Base-by-base conservation (phyloP, 2,888 invertebrate species). In the Colletes collaris region DNA sequence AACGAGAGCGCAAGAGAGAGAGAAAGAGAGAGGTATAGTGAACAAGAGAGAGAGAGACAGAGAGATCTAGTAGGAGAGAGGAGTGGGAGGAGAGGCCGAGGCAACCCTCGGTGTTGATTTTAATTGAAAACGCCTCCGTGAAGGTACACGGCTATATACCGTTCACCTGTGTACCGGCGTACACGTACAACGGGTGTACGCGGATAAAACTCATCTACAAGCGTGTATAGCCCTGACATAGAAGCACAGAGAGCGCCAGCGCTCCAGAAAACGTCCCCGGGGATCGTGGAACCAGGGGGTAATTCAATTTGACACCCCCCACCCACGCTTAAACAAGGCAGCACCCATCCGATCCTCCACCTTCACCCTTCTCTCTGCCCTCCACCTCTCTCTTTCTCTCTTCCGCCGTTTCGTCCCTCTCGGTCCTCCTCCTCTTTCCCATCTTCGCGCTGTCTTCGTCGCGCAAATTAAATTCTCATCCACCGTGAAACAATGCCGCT, bases 271-370 rank as follows among this genome's bases (percentile, higher is more conserved):
- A 87, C 87, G 90, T 91, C 91, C 90, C 91, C 84, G 86, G 89
- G 89, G 87, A 90, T 86, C 77, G 86, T 82, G 88, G 87, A 88
- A 86, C 90, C 86, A 83, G 90, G 89, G 89, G 91, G 90, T 92
- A 92, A 93, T 93, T 93, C 92, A 93, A 93, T 93, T 93, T 93
- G 92, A 93, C 92, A 92, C 92, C 91, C 66, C 91, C 91, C 90
- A 89, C 91, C 91, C 91, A 89, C 88, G 89, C 90, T 92, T 92
- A 92, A 92, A 92, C 92, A 92, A 92, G 90, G 87, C 89, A 91
- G 90, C 89, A 89, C 88, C 90, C 88, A 89, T 87, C 86, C 87
- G 85, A 87, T 73, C 82, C 83, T 69, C 67, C 74, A 74, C 79
- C 81, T 72, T 62, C 73, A 52, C 52, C 76, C 65, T 56, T 35